Evolutionary conservation across 2,113 vertebrate species (phyloP).

Genomic region (Sceloporus tristichus): DNA sequence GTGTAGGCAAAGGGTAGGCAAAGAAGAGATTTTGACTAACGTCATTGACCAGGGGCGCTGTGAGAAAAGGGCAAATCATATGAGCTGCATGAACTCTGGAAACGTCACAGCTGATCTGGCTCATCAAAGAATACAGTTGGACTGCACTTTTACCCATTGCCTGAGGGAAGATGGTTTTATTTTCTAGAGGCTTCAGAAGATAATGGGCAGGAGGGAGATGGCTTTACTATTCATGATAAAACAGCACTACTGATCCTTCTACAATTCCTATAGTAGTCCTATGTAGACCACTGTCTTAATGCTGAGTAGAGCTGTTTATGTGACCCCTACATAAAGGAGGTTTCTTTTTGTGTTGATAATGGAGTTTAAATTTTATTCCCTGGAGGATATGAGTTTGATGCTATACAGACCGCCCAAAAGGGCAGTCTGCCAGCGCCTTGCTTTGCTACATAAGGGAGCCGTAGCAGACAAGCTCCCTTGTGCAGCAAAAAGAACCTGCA

Average conservation of each 20-base stretch:
- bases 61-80: constrained; percentile 1
- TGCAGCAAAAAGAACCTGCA: too few relatives aligned
- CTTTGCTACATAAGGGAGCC: too few relatives aligned
- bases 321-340: too few relatives aligned
- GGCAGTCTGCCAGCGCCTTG: too few relatives aligned
- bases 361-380: too few relatives aligned
- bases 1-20: too few relatives aligned
- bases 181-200: neutral
- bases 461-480: too few relatives aligned
- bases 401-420: too few relatives aligned
- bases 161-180: neutral
- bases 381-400: too few relatives aligned
- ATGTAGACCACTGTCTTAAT: neutral
- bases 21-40: neutral
- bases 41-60: neutral
- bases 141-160: neutral
- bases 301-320: neutral
- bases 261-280: neutral
- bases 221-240: neutral
- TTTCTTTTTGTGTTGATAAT: too few relatives aligned
- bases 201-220: too few relatives aligned
- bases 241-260: neutral
- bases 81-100: neutral
- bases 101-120: neutral
- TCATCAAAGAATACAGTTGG: neutral